Conservation (phyloP, 2,113 vertebrate genomes). For the Pedionomus torquatus region DNA sequence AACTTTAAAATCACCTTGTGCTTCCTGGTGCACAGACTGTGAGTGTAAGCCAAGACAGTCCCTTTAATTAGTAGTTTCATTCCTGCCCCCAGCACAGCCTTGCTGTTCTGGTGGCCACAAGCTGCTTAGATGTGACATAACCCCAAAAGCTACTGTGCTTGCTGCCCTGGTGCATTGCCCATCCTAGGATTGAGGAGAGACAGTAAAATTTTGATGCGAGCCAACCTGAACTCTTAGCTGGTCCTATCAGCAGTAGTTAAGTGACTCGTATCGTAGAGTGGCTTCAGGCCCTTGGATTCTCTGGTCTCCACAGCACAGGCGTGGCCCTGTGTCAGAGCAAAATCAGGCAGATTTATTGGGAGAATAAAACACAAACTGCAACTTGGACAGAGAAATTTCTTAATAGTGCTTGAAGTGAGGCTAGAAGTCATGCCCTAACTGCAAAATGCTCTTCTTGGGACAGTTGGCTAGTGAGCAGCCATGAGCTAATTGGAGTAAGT, state of each 20-base stretch:
- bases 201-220: neutral
- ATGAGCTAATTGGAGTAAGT: neutral
- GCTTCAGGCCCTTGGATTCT: neutral
- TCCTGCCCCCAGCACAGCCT: neutral
- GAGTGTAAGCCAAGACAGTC: neutral
- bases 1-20: neutral
- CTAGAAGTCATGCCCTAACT: neutral
- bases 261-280: neutral
- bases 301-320: neutral
- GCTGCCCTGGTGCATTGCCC: neutral
- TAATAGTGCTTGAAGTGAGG: neutral
- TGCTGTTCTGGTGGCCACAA: neutral
- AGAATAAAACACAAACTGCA: neutral
- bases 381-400: neutral
- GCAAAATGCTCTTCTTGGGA: neutral
- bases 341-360: neutral
- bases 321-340: neutral
- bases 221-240: neutral
- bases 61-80: neutral
- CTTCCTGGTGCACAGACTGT: neutral
- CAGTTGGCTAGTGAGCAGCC: neutral
- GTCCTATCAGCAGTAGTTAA: neutral
- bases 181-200: neutral
- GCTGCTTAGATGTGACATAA: neutral
- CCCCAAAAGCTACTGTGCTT: neutral